Evolutionary conservation across 1,140 invertebrate species (phyloP).

Genomic region (Arion vulgaris): DNA sequence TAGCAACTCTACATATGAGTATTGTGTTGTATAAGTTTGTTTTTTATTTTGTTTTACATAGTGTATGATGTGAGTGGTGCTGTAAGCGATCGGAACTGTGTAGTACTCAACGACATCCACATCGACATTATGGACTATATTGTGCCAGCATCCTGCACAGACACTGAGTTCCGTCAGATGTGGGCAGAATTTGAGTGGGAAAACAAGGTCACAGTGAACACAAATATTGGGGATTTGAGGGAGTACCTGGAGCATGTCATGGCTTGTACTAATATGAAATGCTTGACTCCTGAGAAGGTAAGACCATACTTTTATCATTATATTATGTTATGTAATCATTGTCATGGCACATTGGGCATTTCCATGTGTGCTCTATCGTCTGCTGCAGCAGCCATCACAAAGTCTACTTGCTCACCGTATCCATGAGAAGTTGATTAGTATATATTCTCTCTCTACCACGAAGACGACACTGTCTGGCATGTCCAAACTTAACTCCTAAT

Average conservation of each 20-base stretch:
- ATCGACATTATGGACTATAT: constrained; percentile 99
- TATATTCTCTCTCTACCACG: no score
- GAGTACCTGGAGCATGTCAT: constrained; percentile 95
- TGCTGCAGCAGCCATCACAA: no score
- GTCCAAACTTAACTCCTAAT: no score
- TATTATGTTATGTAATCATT: neutral
- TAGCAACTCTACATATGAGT: no score
- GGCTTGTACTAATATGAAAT: constrained; percentile 98
- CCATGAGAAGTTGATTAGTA: no score
- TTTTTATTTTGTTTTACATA: constrained; percentile 65
- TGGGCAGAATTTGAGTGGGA: constrained; percentile 99
- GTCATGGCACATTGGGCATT: no score
- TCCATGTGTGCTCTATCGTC: no score
- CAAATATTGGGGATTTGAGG: constrained; percentile 91
- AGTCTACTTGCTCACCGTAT: no score
- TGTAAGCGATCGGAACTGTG: constrained; percentile 94
- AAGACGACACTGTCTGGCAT: no score
- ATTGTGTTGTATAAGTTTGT: no score
- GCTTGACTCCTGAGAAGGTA: constrained; percentile 86
- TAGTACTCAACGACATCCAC: constrained; percentile 98
- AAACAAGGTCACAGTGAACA: constrained; percentile 98
- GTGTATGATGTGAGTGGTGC: constrained; percentile 97
- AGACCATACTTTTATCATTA: neutral
- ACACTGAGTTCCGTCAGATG: constrained; percentile 97
- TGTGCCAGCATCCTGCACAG: constrained; percentile 94